Percentiles rank a stretch among this genome's conserved stretches.
Evolutionary conservation across 2,888 invertebrate genomes (phyloP).

Genomic region (Lathronympha strigana): DNA sequence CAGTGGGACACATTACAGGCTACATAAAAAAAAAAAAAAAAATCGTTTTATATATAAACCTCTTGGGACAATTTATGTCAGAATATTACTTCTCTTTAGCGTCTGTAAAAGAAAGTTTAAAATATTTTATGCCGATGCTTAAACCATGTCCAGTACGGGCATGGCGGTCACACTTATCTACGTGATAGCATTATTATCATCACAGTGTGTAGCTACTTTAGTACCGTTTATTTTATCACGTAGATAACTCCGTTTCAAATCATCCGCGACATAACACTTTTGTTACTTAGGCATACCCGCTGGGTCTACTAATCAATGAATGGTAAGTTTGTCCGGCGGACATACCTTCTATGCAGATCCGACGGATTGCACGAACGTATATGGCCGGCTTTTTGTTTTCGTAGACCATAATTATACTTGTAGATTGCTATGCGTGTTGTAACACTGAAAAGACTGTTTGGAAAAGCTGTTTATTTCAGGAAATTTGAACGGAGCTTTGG

Average conservation of each 20-base stretch:
- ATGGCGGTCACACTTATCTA: no score
- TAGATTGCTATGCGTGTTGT: background rate
- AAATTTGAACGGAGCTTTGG: background rate
- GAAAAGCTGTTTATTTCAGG: background rate
- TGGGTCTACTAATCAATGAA: no score
- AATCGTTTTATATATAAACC: conserved; percentile 71
- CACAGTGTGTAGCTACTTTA: no score
- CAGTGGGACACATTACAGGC: no score
- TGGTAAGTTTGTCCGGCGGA: no score
- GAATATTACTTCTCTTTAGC: conserved; percentile 64
- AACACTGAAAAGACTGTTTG: background rate
- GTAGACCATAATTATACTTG: background rate
- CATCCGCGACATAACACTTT: conserved; percentile 30
- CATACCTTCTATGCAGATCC: no score
- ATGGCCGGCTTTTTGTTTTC: no score
- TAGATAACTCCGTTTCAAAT: no score
- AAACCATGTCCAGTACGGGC: conserved; percentile 34
- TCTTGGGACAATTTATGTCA: conserved; percentile 66
- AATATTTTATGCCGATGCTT: conserved; percentile 68
- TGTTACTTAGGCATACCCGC: conserved; percentile 14
- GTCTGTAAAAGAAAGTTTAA: conserved; percentile 74
- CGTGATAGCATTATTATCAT: no score
- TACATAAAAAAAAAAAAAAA: no score
- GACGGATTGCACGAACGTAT: no score
- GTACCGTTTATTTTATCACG: no score